Percentiles rank a stretch among this genome's conserved stretches.
These are phyloP conservation scores for Sander lucioperca DNA, from an alignment of 2,113 vertebrate genomes.

Conservation along the genomic window DNA sequence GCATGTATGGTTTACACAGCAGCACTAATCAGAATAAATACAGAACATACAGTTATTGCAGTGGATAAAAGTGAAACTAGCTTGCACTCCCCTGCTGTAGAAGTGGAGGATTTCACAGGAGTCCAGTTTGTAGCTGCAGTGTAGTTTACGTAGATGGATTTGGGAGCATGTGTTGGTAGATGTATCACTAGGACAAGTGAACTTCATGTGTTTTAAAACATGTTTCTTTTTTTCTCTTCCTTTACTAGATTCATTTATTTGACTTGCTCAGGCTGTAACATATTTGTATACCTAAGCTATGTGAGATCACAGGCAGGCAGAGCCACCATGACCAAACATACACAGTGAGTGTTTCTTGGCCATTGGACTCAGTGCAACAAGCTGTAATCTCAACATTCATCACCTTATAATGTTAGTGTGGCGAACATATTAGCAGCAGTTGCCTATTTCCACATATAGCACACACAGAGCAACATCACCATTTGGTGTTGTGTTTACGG, in stretches of 20 bases:
- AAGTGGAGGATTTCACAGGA: not conserved
- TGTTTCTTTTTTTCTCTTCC: not conserved
- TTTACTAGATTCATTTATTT: not conserved
- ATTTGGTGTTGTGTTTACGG: too few species aligned
- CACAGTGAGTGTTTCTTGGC: not conserved
- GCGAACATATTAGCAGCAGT: not conserved
- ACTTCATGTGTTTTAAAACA: not conserved
- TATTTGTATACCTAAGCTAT: not conserved
- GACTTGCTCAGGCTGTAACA: not conserved
- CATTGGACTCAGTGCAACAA: too few species aligned
- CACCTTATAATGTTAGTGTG: not conserved
- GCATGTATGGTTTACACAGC: slow-evolving; percentile 24
- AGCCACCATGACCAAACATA: too few species aligned
- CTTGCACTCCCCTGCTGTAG: not conserved
- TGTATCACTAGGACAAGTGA: not conserved
- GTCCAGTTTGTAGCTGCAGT: not conserved
- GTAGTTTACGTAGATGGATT: not conserved
- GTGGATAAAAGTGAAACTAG: not conserved
- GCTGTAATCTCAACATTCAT: too few species aligned
- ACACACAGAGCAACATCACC: too few species aligned
- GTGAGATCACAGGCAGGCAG: not conserved
- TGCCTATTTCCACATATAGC: not conserved
- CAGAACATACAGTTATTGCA: not conserved
- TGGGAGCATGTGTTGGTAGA: not conserved
- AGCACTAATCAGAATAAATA: not conserved